A percentile compares a stretch with the other conserved stretches of the same genome.
These are phyloP conservation scores for Magallana ariakensis DNA, from an alignment of 1,140 invertebrate genomes.

Conservation along the genomic window DNA sequence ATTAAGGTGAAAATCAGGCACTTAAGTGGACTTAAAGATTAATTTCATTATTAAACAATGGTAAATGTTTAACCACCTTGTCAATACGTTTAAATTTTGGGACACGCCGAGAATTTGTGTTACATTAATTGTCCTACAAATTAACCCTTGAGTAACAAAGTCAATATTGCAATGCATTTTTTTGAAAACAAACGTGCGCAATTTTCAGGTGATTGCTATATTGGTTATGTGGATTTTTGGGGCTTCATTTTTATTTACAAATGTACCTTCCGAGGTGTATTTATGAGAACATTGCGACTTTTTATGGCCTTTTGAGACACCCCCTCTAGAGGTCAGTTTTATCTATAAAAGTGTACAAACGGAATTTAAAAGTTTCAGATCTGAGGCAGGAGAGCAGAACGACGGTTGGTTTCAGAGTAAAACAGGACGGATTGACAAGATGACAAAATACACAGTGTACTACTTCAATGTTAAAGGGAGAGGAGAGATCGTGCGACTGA, in stretches of 20 bases:
- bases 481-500: conserved; percentile 67
- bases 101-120: too few species aligned
- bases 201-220: neutral
- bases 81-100: too few species aligned
- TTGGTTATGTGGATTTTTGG: neutral
- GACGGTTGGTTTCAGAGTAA: neutral
- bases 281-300: neutral
- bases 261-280: neutral
- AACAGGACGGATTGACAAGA: neutral
- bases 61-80: too few species aligned
- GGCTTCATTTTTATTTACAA: neutral
- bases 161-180: neutral
- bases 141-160: neutral
- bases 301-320: neutral
- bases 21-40: too few species aligned
- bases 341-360: too few species aligned
- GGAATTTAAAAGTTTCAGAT: neutral
- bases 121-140: too few species aligned
- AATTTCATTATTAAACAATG: too few species aligned
- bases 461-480: conserved; percentile 72
- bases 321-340: neutral
- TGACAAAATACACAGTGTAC: conserved; percentile 62
- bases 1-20: too few species aligned
- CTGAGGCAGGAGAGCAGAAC: neutral
- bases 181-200: neutral